Evolutionary conservation across 92 coral and sea anemone genomes (phyloP), one percentile per base, ranked within the genome.

Genomic region (Zoanthus gigantus): DNA sequence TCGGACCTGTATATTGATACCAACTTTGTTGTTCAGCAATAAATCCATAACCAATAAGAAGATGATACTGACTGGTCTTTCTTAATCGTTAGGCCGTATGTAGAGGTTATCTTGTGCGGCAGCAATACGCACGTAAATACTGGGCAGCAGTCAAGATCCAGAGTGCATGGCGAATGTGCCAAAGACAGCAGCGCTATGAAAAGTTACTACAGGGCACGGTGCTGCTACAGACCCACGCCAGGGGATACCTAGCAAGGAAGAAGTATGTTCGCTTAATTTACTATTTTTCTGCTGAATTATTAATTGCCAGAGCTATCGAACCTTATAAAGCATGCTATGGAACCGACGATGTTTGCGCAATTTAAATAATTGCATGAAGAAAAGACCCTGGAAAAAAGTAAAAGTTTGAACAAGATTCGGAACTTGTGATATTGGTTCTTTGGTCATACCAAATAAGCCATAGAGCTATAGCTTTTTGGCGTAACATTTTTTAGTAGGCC

Each of bases 71-170:
- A 3, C 72, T 28, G 37, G 9, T 67, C 72, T 44, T 60, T 31
- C 58, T 66, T 34, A 76, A 71, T 58, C 13, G 69, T 23, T 71
- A 97, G 99, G 91, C 95, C 34, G 71, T 37, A 2, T 86, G 91
- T 67, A 96, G 98, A 15, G 94, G 98, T 53, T 88, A 93, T 71
- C 86, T 93, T 5, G 98, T 78, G 72, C 95, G 98, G 17, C 72
- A 86, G 68, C 93, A 92, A 9, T 72, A 87, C 37, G 92, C 94
- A 72, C 68, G 93, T 76, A 87, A 92, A 56, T 44, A 61, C 53
- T 87, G 89, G 84, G 98, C 99, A 2, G 94, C 95, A 54, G 90
- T 92, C 87, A 94, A 93, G 57, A 91, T 97, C 52, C 99, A 97
- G 76, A 94, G 98, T 61, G 67, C 87, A 28, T 97, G 99, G 99